Evolutionary conservation across 2,888 invertebrate species (phyloP), one percentile per base, ranked within the genome.

Genomic region (Drosophila robusta): DNA sequence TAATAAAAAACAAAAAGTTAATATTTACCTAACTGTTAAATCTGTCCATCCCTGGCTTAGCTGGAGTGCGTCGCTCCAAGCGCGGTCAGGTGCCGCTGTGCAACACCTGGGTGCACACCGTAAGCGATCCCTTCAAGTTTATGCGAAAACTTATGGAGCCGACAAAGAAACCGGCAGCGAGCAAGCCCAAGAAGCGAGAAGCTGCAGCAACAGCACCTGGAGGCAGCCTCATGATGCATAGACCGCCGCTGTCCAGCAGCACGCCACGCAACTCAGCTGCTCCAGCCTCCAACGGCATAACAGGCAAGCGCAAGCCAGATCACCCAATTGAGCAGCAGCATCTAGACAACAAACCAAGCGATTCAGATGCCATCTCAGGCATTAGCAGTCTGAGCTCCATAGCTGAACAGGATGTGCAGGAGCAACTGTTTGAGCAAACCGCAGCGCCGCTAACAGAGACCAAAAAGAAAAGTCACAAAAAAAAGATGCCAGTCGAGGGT

Each of bases 61-160:
- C 14, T n/a, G 70, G 54, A 7, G 55, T 86, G 45, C 90, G 90
- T 39, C 87, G 90, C 50, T 90, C 90, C 16, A 85, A 66, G 50
- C 89, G 90, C 14, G 89, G 83, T 3, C 87, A 83, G 2, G 71
- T 89, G 11, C 89, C 81, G 4, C 36, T 81, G 1, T 66, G 67
- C 39, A 66, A 75, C 29, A 66, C 42, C 3, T 75, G 71, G 73
- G 57, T 63, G 1, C 77, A 86, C 46, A 67, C 81, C 0, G 34
- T 65, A 12, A 41, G 7, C 22, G 70, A 87, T 44, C 78, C 70
- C 3, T 73, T 86, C n/a, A 36, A 24, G 4, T 73, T 56, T 8
- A 63, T 86, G 55, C 24, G 46, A 4, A 55, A 44, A 8, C 12
- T 0, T 2, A 2, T 22, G 9, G 29, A 45, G 2, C 16, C n/a